These are phyloP conservation scores for Cranoglanis bouderius DNA, from an alignment of 2,113 vertebrate genomes.

Conservation along the genomic window DNA sequence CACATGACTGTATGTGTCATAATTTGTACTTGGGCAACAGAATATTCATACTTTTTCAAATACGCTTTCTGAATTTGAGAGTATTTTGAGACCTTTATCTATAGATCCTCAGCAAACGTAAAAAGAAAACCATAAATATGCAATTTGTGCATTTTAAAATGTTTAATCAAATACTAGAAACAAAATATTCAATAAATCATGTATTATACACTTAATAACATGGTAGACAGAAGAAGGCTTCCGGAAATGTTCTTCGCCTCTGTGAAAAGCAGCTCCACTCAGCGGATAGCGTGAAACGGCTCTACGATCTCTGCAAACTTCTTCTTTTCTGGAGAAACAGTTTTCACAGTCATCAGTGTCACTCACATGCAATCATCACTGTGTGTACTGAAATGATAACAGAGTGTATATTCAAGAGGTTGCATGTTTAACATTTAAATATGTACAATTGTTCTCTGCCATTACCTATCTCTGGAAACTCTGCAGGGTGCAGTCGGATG, in stretches of 20 bases:
- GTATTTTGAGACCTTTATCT: neutral
- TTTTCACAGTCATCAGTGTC: neutral
- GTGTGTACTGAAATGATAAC: neutral
- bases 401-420: too few species aligned
- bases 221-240: neutral
- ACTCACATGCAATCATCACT: neutral
- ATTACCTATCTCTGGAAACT: slow-evolving; percentile 77
- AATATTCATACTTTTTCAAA: neutral
- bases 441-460: neutral
- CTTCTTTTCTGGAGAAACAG: slow-evolving; percentile 75
- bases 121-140: neutral
- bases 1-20: neutral
- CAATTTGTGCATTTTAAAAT: slow-evolving; percentile 11
- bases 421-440: neutral
- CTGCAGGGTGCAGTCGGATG: slow-evolving; percentile 74
- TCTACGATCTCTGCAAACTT: slow-evolving; percentile 80
- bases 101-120: neutral
- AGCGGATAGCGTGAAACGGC: slow-evolving; percentile 83
- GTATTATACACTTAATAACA: slow-evolving; percentile 23
- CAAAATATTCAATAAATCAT: slow-evolving; percentile 27
- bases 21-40: neutral
- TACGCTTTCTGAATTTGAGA: neutral
- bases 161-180: slow-evolving; percentile 49
- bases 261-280: slow-evolving; percentile 54
- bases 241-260: slow-evolving; percentile 6